Evolutionary conservation across 2,888 invertebrate genomes (phyloP), one percentile per base, ranked within the genome.

Genomic region (Invenusta paracnida): DNA sequence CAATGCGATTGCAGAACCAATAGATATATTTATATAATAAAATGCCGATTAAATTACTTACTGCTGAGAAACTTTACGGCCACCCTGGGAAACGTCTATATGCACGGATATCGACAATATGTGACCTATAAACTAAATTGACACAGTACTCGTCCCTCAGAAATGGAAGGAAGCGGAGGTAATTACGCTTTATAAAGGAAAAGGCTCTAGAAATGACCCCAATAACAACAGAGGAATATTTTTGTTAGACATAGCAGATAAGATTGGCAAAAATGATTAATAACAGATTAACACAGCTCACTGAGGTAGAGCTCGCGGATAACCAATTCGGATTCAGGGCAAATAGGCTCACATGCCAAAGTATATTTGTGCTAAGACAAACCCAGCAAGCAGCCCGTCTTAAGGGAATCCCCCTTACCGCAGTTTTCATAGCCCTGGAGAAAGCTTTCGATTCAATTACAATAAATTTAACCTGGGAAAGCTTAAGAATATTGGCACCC

Each of bases 401-500:
- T n/a, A 25, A 28, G 11, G 27, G 17, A 2, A 27, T 79, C 25
- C 25, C 81, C 2, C 25, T 28, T n/a, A 27, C 25, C 81, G 81
- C 81, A n/a, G 11, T 25, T n/a, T 79, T 79, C 81, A 28, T 79
- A 2, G 81, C 2, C n/a, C 28, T 79, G 81, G 81, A 79, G n/a
- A 79, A 79, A n/a, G 81, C 81, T 11, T 79, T 79, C 28, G 81
- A 79, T n/a, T 48, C 48, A 48, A 48, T 48, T 48, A 5, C n/a
- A n/a, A n/a, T n/a, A n/a, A n/a, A n/a, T n/a, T n/a, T n/a, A n/a
- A n/a, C n/a, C n/a, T n/a, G n/a, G n/a, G n/a, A n/a, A n/a, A n/a
- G n/a, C n/a, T n/a, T n/a, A n/a, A n/a, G n/a, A n/a, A n/a, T n/a
- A n/a, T n/a, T n/a, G n/a, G n/a, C n/a, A n/a, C n/a, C n/a, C n/a